These are phyloP conservation scores for Takifugu bimaculatus DNA, from an alignment of 2,113 vertebrate genomes.

Conservation along the genomic window DNA sequence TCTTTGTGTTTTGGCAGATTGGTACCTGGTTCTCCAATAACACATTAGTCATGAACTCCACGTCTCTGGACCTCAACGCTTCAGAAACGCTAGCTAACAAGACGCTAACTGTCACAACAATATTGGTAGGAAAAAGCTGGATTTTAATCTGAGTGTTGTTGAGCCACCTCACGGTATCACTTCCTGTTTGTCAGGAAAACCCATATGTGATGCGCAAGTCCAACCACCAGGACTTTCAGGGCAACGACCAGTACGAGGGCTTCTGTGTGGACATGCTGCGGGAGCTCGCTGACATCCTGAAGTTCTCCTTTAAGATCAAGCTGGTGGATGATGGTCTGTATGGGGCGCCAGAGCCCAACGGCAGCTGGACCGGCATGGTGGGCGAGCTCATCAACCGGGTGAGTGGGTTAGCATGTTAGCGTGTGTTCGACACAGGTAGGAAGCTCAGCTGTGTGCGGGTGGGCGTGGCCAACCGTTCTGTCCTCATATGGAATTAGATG, in stretches of 20 bases:
- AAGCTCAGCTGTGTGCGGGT: constrained; percentile 7
- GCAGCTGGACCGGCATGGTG: constrained; percentile 94
- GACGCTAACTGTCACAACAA: constrained; percentile 86
- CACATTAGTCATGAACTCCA: constrained; percentile 86
- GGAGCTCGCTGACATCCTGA: constrained; percentile 82
- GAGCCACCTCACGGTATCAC: not conserved
- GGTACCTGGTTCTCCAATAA: constrained; percentile 89
- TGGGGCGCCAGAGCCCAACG: constrained; percentile 85
- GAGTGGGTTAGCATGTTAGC: constrained; percentile 20
- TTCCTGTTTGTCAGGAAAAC: constrained; percentile 76
- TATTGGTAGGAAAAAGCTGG: constrained; percentile 73
- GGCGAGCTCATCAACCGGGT: constrained; percentile 92
- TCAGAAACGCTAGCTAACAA: constrained; percentile 86
- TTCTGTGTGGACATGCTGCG: constrained; percentile 93
- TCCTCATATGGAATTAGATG: too few species aligned
- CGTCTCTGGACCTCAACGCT: constrained; percentile 82
- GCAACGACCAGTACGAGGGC: constrained; percentile 85
- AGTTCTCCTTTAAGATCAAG: constrained; percentile 86
- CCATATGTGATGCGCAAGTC: constrained; percentile 87
- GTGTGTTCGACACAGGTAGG: not conserved
- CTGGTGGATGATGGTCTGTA: constrained; percentile 89
- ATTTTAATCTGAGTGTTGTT: too few species aligned
- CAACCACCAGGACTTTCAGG: constrained; percentile 79
- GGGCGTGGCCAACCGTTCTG: too few species aligned
- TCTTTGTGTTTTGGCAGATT: constrained; percentile 68